Conservation (phyloP, 2,888 invertebrate species). For the Branchellion lobata region DNA sequence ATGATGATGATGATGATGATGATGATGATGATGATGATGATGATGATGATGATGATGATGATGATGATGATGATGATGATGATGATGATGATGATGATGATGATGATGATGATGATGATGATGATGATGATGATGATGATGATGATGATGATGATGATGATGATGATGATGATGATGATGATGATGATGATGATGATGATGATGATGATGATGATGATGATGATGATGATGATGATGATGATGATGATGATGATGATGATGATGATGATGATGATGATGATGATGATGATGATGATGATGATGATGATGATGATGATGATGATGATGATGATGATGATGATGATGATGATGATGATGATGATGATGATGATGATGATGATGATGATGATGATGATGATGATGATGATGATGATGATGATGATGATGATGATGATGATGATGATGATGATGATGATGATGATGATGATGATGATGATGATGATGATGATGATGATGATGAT, state of each 20-base stretch:
- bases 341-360: constrained; percentile 24
- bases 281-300: constrained; percentile 18
- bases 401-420: not conserved
- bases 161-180: constrained; percentile 30
- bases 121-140: constrained; percentile 17
- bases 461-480: constrained; percentile 6
- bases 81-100: constrained; percentile 1
- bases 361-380: constrained; percentile 20
- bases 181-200: constrained; percentile 34
- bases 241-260: constrained; percentile 30
- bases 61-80: constrained; percentile 15
- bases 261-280: constrained; percentile 37
- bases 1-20: constrained; percentile 1
- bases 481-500: constrained; percentile 20
- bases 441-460: constrained; percentile 26
- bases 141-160: constrained; percentile 19
- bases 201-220: constrained; percentile 8
- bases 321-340: constrained; percentile 34
- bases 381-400: constrained; percentile 30
- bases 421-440: constrained; percentile 20
- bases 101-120: constrained; percentile 30
- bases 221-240: constrained; percentile 24
- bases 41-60: constrained; percentile 12
- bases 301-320: constrained; percentile 34
- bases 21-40: constrained; percentile 31